phyloP scores from a whole-genome alignment of 30 jellyfish, hydroid and myxozoan genomes.

The Aurelia aurita region DNA sequence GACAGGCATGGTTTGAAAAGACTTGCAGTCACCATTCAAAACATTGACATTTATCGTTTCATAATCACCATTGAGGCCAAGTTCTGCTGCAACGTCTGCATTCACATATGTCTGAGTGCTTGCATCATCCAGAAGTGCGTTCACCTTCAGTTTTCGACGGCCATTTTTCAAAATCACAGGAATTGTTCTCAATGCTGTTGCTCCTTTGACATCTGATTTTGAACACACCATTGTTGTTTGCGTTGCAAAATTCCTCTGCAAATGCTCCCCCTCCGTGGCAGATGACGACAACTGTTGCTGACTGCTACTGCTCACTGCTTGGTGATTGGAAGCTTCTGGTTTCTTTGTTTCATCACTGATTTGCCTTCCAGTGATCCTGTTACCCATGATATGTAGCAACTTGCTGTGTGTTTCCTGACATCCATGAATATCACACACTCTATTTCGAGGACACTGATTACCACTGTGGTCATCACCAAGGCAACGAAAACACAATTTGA shows the following conservation, averaged over 20 bases:
- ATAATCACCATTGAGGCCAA: conserved; percentile 26
- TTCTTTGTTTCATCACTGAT: too few species aligned
- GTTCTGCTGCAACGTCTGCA: conserved; percentile 64
- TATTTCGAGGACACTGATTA: too few species aligned
- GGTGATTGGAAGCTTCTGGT: too few species aligned
- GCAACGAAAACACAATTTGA: too few species aligned
- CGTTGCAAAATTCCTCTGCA: conserved; percentile 26
- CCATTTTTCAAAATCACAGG: conserved; percentile 52
- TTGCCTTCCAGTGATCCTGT: too few species aligned
- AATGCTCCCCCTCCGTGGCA: conserved; percentile 51
- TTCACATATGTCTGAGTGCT: conserved; percentile 65
- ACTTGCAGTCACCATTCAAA: not conserved
- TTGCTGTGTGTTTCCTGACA: too few species aligned
- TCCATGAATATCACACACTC: too few species aligned
- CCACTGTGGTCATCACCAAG: too few species aligned
- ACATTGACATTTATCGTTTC: conserved; percentile 2
- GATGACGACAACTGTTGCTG: conserved; percentile 18
- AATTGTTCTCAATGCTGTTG: conserved; percentile 66
- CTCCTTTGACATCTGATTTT: conserved; percentile 11
- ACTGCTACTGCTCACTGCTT: conserved; percentile 25
- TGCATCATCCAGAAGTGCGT: too few species aligned
- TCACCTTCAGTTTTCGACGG: conserved; percentile 14
- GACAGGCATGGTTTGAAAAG: conserved; percentile 45
- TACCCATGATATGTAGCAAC: too few species aligned
- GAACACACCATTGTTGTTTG: conserved; percentile 22